These are phyloP conservation scores for Limnephilus marmoratus DNA, from an alignment of 2,888 invertebrate genomes.

Conservation along the genomic window DNA sequence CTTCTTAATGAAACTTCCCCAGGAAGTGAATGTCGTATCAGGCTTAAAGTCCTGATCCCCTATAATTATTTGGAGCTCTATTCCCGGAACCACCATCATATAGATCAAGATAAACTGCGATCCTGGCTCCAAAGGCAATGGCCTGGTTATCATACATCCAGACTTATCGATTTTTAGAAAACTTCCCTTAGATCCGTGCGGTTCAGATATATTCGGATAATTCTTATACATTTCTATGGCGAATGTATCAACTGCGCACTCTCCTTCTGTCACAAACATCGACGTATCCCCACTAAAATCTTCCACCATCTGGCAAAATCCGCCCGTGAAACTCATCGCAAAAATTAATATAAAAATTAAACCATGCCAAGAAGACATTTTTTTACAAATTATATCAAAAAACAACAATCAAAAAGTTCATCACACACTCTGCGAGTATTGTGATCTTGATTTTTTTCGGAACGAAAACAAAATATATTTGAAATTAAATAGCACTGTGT, in stretches of 20 bases:
- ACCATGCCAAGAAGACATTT: neutral
- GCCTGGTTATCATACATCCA: slow-evolving; percentile 17
- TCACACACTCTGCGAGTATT: neutral
- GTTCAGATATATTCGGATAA: neutral
- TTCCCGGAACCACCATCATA: neutral
- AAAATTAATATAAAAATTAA: neutral
- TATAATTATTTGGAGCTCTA: neutral
- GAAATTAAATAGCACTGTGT: neutral
- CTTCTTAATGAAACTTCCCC: slow-evolving; percentile 4
- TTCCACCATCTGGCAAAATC: neutral
- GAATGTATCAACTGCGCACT: slow-evolving; percentile 3
- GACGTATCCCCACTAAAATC: neutral
- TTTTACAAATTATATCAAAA: neutral
- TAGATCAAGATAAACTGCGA: slow-evolving; percentile 7
- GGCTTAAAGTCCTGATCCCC: neutral
- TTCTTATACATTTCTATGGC: neutral
- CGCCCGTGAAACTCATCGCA: neutral
- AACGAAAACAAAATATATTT: neutral
- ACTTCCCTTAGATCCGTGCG: neutral
- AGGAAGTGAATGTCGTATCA: neutral
- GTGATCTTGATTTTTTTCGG: neutral
- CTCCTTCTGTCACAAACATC: slow-evolving; percentile 5
- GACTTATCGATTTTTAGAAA: slow-evolving; percentile 9
- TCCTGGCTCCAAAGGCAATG: neutral
- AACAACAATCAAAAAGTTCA: neutral